Evolutionary conservation across 2,888 invertebrate species (phyloP), one percentile per base, ranked within the genome.

Genomic region (Antitype chi): DNA sequence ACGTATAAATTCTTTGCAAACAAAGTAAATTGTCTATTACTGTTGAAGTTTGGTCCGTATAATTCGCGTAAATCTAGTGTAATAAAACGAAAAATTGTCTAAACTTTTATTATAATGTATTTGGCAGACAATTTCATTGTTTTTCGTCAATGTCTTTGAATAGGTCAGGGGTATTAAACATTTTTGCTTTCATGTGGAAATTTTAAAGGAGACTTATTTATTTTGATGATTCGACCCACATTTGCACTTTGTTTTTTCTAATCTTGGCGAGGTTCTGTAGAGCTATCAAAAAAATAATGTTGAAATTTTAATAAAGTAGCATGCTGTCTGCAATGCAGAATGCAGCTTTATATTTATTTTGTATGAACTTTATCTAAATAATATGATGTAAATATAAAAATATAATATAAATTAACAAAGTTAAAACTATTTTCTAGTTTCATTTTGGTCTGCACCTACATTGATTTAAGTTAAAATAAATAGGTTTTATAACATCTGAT

Each of bases 91-190:
- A 49, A 57, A 53, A 53, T 53, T 43, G 4, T 83, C 9, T 62
- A 13, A 62, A 32, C 4, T 80, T 83, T 83, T 70, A 70, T 62
- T 67, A 20, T 62, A 13, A 49, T 43, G 43, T 28, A 73, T 76
- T 76, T 84, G 77, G 76, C 83, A 74, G 43, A 6, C 25, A 62
- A n/a, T 66, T 49, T 74, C 2, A 55, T 72, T 69, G 77, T 74
- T 71, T 74, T 74, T 49, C 62, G 43, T 59, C 73, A 67, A 73
- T 59, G 49, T 66, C 32, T 64, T 28, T 59, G 25, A 62, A 20
- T 64, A 64, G 23, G 53, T 52, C 73, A 76, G 63, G 8, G 47
- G n/a, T 64, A 38, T 0, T 38, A 0, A 57, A 68, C 28, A 55
- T 80, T 60, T 70, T 32, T n/a, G 6, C 5, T 57, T 38, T 55